Evolutionary conservation across 2,113 vertebrate genomes (phyloP).

Genomic region (Tichodroma muraria): DNA sequence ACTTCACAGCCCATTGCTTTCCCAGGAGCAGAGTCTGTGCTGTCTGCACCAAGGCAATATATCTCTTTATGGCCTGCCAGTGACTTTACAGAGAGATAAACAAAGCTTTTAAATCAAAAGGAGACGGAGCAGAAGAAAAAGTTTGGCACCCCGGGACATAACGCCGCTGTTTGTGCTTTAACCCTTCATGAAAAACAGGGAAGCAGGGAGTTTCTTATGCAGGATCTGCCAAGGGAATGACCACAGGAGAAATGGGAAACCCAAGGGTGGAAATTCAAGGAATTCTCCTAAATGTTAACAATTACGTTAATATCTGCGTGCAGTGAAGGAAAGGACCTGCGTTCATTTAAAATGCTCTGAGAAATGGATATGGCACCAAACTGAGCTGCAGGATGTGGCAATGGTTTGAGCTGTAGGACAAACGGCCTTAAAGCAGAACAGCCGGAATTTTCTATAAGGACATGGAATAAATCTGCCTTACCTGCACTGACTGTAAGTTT

Average conservation of each 20-base stretch:
- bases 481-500: not conserved
- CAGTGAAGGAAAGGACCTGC: not conserved
- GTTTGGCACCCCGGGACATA: conserved; percentile 21
- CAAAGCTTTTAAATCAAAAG: conserved; percentile 67
- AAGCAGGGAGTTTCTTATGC: not conserved
- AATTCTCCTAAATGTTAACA: not conserved
- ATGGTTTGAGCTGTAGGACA: not conserved
- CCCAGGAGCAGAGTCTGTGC: conserved; percentile 27
- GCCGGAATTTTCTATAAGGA: not conserved
- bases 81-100: conserved; percentile 59
- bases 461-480: not conserved
- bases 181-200: conserved; percentile 2
- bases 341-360: not conserved
- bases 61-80: conserved; percentile 59
- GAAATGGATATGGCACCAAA: not conserved
- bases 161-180: not conserved
- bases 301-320: not conserved
- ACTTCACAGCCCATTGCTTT: conserved; percentile 51
- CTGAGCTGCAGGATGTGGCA: not conserved
- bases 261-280: not conserved
- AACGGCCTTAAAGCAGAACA: not conserved
- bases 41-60: conserved; percentile 62
- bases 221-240: not conserved
- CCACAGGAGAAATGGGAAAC: not conserved
- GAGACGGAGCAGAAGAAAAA: conserved; percentile 1